phyloP scores from a whole-genome alignment of 1,140 invertebrate species.

The Camponotus floridanus region DNA sequence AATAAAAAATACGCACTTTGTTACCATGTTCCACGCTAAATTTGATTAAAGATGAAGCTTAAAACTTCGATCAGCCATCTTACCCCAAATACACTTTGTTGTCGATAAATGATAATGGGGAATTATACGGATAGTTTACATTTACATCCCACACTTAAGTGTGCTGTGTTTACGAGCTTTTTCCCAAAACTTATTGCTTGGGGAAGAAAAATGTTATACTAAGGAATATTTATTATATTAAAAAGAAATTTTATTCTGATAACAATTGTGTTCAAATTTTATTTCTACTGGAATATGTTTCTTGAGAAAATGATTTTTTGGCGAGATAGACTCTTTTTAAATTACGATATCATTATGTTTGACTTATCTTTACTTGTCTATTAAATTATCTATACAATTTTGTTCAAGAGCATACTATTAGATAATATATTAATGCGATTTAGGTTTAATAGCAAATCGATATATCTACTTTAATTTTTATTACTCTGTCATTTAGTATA shows the following conservation, averaged over 20 bases:
- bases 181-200: background rate
- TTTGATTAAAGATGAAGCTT: conserved; percentile 11
- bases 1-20: conserved; percentile 3
- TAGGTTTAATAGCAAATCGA: background rate
- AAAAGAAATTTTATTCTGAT: background rate
- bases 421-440: background rate
- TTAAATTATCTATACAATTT: background rate
- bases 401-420: background rate
- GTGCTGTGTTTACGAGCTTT: background rate
- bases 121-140: background rate
- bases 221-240: background rate
- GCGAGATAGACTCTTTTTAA: background rate
- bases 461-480: conserved; percentile 8
- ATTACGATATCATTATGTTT: background rate
- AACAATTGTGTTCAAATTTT: background rate
- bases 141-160: background rate
- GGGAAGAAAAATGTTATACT: background rate
- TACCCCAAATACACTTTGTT: conserved; percentile 27
- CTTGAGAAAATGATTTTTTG: background rate
- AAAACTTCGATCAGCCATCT: conserved; percentile 32
- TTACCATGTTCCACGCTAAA: background rate
- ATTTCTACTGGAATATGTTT: background rate
- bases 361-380: background rate
- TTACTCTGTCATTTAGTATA: background rate
- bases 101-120: conserved; percentile 32